Evolutionary conservation across 2,888 invertebrate genomes (phyloP).

Genomic region (Ischnura elegans): DNA sequence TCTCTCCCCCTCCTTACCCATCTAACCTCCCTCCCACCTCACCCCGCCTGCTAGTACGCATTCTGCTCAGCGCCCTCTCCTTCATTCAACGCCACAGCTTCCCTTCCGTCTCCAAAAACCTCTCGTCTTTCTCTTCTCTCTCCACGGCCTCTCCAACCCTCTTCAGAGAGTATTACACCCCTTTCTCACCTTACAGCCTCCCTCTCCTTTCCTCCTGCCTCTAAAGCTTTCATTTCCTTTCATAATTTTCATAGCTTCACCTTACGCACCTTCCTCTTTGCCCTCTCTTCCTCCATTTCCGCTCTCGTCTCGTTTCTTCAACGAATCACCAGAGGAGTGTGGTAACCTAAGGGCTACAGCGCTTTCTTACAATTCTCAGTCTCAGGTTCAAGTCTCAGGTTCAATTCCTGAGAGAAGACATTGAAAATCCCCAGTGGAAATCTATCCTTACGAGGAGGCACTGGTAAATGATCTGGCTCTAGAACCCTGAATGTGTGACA

Average conservation of each 20-base stretch:
- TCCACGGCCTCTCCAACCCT: not conserved
- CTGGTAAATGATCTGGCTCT: too few relatives aligned
- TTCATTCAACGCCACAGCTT: not conserved
- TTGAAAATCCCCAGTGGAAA: too few relatives aligned
- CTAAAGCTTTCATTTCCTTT: constrained; percentile 59
- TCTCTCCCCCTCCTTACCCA: not conserved
- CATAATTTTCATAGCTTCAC: constrained; percentile 63
- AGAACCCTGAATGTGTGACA: too few relatives aligned
- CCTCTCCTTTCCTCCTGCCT: not conserved
- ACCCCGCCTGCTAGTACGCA: not conserved
- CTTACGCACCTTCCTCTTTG: constrained; percentile 36
- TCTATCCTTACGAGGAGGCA: too few relatives aligned
- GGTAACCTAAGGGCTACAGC: too few relatives aligned
- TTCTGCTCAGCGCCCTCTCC: constrained; percentile 24
- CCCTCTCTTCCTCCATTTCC: not conserved
- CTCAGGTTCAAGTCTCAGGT: too few relatives aligned
- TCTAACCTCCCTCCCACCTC: not conserved
- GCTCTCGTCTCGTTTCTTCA: not conserved
- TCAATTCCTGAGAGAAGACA: too few relatives aligned
- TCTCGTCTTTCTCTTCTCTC: not conserved
- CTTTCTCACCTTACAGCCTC: not conserved
- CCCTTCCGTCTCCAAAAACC: not conserved
- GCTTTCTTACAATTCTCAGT: too few relatives aligned
- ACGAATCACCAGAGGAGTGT: not conserved
- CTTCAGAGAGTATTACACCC: too few relatives aligned